Conservation (phyloP, 2,113 vertebrate species). For the Tragelaphus scriptus region DNA sequence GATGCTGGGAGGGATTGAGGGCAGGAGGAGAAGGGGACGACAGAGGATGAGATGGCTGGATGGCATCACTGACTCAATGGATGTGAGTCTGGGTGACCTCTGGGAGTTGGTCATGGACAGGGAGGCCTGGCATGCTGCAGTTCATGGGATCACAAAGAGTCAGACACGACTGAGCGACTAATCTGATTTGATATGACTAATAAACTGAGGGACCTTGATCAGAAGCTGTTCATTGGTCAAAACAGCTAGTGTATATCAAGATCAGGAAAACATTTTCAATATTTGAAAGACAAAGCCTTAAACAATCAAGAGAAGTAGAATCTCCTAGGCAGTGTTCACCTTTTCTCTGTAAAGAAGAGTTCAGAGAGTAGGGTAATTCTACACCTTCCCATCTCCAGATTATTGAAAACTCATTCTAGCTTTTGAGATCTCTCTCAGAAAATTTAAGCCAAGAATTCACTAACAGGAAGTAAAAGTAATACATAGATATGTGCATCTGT, state of each 20-base stretch:
- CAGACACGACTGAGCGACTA: too few species aligned
- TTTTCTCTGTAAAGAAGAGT: not conserved
- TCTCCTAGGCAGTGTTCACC: accelerated
- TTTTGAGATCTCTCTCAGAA: not conserved
- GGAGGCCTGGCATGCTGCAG: too few species aligned
- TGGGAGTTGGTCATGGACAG: too few species aligned
- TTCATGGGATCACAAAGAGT: too few species aligned
- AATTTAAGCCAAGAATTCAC: not conserved
- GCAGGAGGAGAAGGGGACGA: too few species aligned
- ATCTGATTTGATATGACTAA: too few species aligned
- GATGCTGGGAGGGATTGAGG: too few species aligned
- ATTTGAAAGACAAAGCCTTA: not conserved
- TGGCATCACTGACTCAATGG: too few species aligned
- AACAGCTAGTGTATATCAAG: not conserved
- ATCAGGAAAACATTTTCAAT: not conserved
- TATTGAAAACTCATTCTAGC: not conserved
- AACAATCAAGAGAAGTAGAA: not conserved
- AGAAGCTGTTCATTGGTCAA: not conserved
- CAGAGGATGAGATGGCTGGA: too few species aligned
- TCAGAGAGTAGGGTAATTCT: accelerated
- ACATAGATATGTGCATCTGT: not conserved
- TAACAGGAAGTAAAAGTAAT: not conserved
- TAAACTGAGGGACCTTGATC: not conserved
- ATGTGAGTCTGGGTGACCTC: too few species aligned
- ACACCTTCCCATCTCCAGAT: not conserved